Percentiles rank a stretch among this genome's conserved stretches.
These are phyloP conservation scores for Brachionus calyciflorus DNA, from an alignment of 1,140 invertebrate species.

Conservation along the genomic window DNA sequence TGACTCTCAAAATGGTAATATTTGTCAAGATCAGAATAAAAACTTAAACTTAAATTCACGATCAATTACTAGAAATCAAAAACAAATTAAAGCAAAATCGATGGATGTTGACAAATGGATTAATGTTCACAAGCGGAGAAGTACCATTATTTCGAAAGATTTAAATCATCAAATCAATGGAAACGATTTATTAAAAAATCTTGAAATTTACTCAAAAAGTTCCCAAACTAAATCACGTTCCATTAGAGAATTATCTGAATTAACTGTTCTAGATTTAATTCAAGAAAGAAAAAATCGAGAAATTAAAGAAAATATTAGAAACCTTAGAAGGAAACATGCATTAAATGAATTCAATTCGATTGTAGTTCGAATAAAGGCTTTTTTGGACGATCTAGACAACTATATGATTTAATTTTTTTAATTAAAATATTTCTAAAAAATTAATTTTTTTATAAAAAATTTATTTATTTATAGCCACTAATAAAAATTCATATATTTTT, in stretches of 20 bases:
- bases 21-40: neutral
- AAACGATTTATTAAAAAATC: neutral
- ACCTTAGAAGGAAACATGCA: neutral
- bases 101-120: conserved; percentile 33
- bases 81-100: neutral
- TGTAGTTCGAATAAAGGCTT: neutral
- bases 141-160: neutral
- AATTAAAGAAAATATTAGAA: conserved; percentile 1
- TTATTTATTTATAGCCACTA: too few relatives aligned
- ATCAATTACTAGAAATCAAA: neutral
- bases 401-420: too few relatives aligned
- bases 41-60: neutral
- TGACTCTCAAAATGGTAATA: neutral
- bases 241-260: neutral
- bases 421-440: too few relatives aligned
- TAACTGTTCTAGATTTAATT: conserved; percentile 5
- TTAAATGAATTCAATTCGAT: conserved; percentile 18
- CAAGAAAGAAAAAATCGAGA: neutral
- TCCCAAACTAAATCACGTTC: neutral
- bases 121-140: neutral
- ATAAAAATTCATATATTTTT: too few relatives aligned
- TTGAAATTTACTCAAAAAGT: neutral
- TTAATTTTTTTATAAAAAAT: too few relatives aligned
- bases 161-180: neutral
- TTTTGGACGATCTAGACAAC: conserved; percentile 19